Conservation (phyloP, 2,113 vertebrate species). For the Scatophagus argus region DNA sequence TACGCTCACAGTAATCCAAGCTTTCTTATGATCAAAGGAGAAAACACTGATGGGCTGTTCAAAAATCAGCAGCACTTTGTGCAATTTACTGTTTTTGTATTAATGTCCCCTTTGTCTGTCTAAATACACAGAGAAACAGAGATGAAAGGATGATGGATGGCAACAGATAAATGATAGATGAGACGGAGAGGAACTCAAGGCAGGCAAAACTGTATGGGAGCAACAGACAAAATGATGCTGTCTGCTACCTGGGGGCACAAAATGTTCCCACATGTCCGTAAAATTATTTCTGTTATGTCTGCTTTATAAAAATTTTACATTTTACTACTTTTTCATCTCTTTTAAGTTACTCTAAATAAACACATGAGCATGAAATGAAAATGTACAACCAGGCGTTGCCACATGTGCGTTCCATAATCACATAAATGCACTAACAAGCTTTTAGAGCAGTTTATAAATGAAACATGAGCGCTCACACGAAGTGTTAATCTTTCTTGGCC, state of each 20-base stretch:
- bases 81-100: conserved; percentile 57
- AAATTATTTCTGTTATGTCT: conserved; percentile 18
- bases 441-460: conserved; percentile 69
- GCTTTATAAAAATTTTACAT: conserved; percentile 2
- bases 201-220: conserved; percentile 60
- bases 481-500: conserved; percentile 56
- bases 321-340: conserved; percentile 11
- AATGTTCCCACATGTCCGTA: conserved; percentile 32
- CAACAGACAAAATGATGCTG: conserved; percentile 56
- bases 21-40: conserved; percentile 16
- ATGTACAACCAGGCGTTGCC: conserved; percentile 38
- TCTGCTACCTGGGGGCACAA: conserved; percentile 49
- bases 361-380: conserved; percentile 39
- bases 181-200: conserved; percentile 60
- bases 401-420: conserved; percentile 50
- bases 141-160: conserved; percentile 79
- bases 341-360: conserved; percentile 33
- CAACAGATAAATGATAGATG: conserved; percentile 75
- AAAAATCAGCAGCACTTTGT: conserved; percentile 28
- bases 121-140: conserved; percentile 54
- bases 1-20: conserved; percentile 1
- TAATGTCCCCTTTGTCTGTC: conserved; percentile 57
- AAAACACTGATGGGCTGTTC: not conserved
- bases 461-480: conserved; percentile 58
- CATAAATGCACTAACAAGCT: conserved; percentile 70